These are phyloP conservation scores for Falcaria lacertinaria DNA, from an alignment of 2,888 invertebrate species.

Conservation along the genomic window DNA sequence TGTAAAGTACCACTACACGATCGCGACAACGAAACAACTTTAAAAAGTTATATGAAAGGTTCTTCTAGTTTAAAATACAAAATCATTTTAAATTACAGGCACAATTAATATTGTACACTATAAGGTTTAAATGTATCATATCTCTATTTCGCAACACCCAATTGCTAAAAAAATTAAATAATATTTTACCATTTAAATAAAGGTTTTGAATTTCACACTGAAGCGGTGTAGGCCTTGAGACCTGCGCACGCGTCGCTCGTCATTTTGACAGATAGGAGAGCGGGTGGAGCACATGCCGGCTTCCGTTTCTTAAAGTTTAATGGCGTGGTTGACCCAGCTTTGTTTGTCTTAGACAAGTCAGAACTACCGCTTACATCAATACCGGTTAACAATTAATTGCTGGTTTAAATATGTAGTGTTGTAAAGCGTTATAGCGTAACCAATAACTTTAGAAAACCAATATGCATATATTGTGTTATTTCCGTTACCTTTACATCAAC, in stretches of 20 bases:
- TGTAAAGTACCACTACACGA: not conserved
- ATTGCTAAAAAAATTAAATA: too few species aligned
- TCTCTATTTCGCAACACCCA: too few species aligned
- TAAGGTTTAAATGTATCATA: too few species aligned
- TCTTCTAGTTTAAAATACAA: too few species aligned
- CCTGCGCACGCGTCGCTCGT: constrained; percentile 54
- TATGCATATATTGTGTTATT: too few species aligned
- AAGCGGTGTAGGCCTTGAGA: constrained; percentile 7
- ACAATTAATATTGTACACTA: too few species aligned
- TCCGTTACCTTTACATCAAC: too few species aligned
- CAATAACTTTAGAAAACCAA: not conserved
- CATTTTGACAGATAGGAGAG: constrained; percentile 68
- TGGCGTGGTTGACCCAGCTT: constrained; percentile 76
- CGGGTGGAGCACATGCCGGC: constrained; percentile 66
- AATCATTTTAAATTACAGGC: too few species aligned
- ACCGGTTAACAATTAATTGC: constrained; percentile 69
- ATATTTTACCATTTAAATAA: too few species aligned
- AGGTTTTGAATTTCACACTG: too few species aligned
- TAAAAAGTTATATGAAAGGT: not conserved
- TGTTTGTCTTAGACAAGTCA: constrained; percentile 69
- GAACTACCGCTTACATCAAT: constrained; percentile 63
- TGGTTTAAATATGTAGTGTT: constrained; percentile 34
- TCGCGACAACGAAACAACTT: not conserved
- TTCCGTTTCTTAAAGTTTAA: constrained; percentile 78
- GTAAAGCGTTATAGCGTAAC: constrained; percentile 16